Evolutionary conservation across 1,140 invertebrate species (phyloP).

Genomic region (Asobara japonica): DNA sequence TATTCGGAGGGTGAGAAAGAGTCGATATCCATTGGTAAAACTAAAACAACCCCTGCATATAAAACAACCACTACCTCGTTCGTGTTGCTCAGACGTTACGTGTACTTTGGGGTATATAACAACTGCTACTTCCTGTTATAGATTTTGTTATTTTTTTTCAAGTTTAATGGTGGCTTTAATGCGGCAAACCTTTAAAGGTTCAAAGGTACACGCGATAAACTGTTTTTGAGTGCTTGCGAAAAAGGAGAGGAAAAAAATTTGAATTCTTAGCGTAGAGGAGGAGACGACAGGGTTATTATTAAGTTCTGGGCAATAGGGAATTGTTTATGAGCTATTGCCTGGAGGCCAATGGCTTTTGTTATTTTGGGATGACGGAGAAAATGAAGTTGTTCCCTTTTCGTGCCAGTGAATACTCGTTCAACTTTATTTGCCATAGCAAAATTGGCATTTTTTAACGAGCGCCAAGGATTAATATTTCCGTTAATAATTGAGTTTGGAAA

Average conservation of each 20-base stretch:
- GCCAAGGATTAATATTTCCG: not conserved
- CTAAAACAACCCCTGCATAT: constrained; percentile 12
- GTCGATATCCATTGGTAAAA: constrained; percentile 6
- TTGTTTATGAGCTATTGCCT: not conserved
- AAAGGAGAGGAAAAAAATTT: not conserved
- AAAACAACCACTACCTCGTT: not conserved
- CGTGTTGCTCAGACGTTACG: constrained; percentile 4
- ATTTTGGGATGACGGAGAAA: not conserved
- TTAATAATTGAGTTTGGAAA: not conserved
- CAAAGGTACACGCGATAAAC: not conserved
- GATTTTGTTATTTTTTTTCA: constrained; percentile 6
- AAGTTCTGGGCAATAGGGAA: constrained; percentile 1
- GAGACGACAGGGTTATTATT: not conserved
- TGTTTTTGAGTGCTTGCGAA: not conserved
- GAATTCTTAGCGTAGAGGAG: not conserved
- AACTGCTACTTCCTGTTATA: constrained; percentile 15
- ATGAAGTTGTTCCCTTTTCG: not conserved
- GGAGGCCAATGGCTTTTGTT: not conserved
- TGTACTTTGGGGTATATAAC: constrained; percentile 3
- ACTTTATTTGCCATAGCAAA: not conserved
- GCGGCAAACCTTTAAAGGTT: not conserved
- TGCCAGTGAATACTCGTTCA: not conserved
- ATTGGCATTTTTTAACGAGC: not conserved
- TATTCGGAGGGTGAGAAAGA: not conserved
- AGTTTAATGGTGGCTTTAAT: constrained; percentile 10